Evolutionary conservation across 2,888 invertebrate genomes (phyloP), one percentile per base, ranked within the genome.

Genomic region (Corbicula japonica): DNA sequence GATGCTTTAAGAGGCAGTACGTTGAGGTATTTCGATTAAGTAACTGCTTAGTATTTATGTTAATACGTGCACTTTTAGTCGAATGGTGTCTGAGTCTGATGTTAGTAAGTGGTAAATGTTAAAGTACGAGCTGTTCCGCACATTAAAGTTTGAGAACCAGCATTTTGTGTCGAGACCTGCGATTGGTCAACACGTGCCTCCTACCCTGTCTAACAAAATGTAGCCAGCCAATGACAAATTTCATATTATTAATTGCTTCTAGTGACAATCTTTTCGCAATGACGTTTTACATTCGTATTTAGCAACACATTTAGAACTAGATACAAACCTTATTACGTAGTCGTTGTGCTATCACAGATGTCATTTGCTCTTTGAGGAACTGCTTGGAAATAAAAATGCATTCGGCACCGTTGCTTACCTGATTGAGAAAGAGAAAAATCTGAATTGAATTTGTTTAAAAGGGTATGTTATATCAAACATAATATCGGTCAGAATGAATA

Each of bases 351-450:
- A 79, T 77, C n/a, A 70, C 75, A 18, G 30, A 60, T 26, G 70
- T 73, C 66, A 86, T 63, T 15, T 86, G 74, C 44, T 86, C 84
- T 63, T 71, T 78, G 15, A 86, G 71, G 60, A 86, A 86, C 61
- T 84, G 84, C 65, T 86, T 86, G 1, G 84, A 86, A 28, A 86
- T 73, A 8, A 86, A 66, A 6, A 86, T 71, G 50, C 86, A 86
- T 54, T 86, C 86, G n/a, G 83, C 86, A 48, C 86, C 86, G 69
- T 83, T 82, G 50, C 86, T 86, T 34, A 86, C 84, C 86, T 86
- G 70, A 41, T 72, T 48, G 4, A 60, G 6, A 28, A 34, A 46
- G 28, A 10, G 3, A 28, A 30, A 15, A n/a, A n/a, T n/a, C n/a
- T 30, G 1, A 18, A 8, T 30, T 18, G n/a, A 18, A 28, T 18